Evolutionary conservation across 2,797 vertebrate genomes (phyloP).

Genomic region (Oryzias dopingdopingensis): DNA sequence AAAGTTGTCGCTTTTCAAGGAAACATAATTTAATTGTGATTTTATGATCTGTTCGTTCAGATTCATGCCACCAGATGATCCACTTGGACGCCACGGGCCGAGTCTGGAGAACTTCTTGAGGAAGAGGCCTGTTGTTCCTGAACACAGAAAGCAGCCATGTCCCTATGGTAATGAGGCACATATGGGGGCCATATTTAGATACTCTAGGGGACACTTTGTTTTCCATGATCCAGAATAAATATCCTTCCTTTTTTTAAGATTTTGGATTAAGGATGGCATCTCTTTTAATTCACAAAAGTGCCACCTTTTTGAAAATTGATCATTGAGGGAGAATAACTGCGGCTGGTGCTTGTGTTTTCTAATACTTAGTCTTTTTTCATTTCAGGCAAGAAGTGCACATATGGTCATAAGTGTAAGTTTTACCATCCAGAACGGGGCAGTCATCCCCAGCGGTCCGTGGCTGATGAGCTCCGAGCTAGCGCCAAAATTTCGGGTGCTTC

Average conservation of each 20-base stretch:
- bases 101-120: slow-evolving; percentile 97
- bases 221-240: too few species aligned
- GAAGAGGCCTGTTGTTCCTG: slow-evolving; percentile 90
- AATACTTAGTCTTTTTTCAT: neutral
- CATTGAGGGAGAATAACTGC: too few species aligned
- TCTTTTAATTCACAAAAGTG: too few species aligned
- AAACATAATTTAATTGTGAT: neutral
- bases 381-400: slow-evolving; percentile 96
- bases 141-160: slow-evolving; percentile 94
- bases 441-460: slow-evolving; percentile 92
- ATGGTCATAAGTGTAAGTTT: slow-evolving; percentile 98
- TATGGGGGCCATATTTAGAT: too few species aligned
- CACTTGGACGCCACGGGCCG: slow-evolving; percentile 94
- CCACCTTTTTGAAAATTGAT: too few species aligned
- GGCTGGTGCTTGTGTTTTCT: too few species aligned
- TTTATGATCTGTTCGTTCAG: slow-evolving; percentile 62
- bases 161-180: slow-evolving; percentile 85
- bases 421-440: slow-evolving; percentile 94
- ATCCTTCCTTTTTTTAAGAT: too few species aligned
- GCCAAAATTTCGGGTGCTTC: slow-evolving; percentile 84
- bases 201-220: too few species aligned
- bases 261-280: too few species aligned
- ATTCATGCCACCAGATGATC: slow-evolving; percentile 98
- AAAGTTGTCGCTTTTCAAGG: neutral
- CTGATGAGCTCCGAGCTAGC: slow-evolving; percentile 95